These are phyloP conservation scores for Cheilosia vernalis DNA, from an alignment of 2,888 invertebrate species.

Conservation along the genomic window DNA sequence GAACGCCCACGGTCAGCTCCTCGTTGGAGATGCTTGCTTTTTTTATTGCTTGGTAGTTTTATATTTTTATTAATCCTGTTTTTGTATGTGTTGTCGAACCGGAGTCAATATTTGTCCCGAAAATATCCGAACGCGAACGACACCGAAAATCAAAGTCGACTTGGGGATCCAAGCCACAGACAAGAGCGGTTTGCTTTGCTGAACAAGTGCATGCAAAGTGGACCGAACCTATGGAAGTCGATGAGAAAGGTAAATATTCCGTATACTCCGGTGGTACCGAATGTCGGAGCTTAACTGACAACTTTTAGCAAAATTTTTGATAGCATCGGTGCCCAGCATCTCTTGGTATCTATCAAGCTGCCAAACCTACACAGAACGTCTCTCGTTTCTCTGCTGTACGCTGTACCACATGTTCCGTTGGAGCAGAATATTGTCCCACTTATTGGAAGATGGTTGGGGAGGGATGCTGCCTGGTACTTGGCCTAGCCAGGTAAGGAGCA, in stretches of 20 bases:
- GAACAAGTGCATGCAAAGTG: slow-evolving; percentile 49
- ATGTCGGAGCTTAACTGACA: slow-evolving; percentile 75
- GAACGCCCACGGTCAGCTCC: slow-evolving; percentile 15
- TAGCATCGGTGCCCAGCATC: slow-evolving; percentile 68
- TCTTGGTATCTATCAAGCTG: slow-evolving; percentile 66
- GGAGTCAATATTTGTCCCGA: background rate
- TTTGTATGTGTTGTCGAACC: background rate
- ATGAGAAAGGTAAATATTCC: slow-evolving; percentile 58
- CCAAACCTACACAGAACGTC: slow-evolving; percentile 45
- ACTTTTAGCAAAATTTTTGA: slow-evolving; percentile 62
- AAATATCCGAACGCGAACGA: background rate
- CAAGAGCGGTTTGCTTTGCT: slow-evolving; percentile 27
- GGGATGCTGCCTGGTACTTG: slow-evolving; percentile 71
- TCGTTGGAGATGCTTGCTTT: background rate
- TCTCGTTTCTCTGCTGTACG: slow-evolving; percentile 46
- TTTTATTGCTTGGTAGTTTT: background rate
- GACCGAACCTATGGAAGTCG: slow-evolving; percentile 58
- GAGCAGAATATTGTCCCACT: slow-evolving; percentile 69
- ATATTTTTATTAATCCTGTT: background rate
- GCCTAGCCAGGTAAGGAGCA: slow-evolving; percentile 53
- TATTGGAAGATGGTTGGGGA: slow-evolving; percentile 36
- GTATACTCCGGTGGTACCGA: slow-evolving; percentile 73
- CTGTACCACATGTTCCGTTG: slow-evolving; percentile 42
- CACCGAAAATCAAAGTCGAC: background rate
- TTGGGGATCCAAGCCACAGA: background rate